Evolutionary conservation across 2,797 vertebrate species (phyloP).

Genomic region (Hoplostethus atlanticus): DNA sequence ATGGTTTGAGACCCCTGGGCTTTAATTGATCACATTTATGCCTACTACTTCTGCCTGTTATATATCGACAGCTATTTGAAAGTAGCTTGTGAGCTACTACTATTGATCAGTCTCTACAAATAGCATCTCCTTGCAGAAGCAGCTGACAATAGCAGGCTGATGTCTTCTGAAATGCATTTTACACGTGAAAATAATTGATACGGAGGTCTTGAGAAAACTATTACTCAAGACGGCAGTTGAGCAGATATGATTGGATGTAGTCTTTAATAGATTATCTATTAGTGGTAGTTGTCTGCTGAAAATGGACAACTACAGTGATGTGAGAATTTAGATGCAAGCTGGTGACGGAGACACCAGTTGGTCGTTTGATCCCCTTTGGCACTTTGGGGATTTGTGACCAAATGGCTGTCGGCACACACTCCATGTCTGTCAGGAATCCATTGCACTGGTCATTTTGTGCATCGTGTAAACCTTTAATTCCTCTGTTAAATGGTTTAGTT

Average conservation of each 20-base stretch:
- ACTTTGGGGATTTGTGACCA: conserved; percentile 72
- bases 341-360: conserved; percentile 73
- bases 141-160: conserved; percentile 62
- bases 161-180: conserved; percentile 53
- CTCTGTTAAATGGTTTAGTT: background rate
- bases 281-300: conserved; percentile 41
- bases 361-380: conserved; percentile 73
- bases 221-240: conserved; percentile 15
- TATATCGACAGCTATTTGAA: conserved; percentile 53
- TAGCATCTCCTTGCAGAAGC: conserved; percentile 57
- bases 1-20: background rate
- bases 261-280: conserved; percentile 1
- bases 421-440: conserved; percentile 38
- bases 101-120: conserved; percentile 65
- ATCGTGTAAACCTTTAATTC: conserved; percentile 29
- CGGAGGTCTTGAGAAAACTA: conserved; percentile 29
- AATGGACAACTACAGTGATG: conserved; percentile 22
- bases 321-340: conserved; percentile 67
- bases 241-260: background rate
- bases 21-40: conserved; percentile 62
- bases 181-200: conserved; percentile 35
- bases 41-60: conserved; percentile 31
- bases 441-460: conserved; percentile 45
- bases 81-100: conserved; percentile 34
- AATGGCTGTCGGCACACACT: conserved; percentile 65